Evolutionary conservation across 2,113 vertebrate genomes (phyloP), one percentile per base, ranked within the genome.

Genomic region (Elachura formosa): DNA sequence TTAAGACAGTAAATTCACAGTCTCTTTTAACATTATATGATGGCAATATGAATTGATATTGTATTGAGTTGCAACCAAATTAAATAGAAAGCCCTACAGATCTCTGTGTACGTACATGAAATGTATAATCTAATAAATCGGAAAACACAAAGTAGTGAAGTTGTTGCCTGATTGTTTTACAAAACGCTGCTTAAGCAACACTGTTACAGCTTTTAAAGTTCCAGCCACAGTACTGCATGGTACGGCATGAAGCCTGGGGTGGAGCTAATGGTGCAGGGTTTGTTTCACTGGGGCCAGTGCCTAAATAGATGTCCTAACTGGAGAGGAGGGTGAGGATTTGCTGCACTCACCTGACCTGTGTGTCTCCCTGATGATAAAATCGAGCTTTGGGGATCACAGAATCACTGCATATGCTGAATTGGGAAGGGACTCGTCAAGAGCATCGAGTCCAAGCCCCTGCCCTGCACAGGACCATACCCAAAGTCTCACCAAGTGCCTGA

Each of bases 61-160:
- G 91, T 94, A 49, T 38, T 33, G 38, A 66, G 34, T 38, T 93
- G 54, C 51, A 79, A 54, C 58, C 78, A 67, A 69, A 56, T 69
- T 31, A 72, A 73, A 40, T 1, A 76, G 77, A 43, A 58, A 78
- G 46, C 59, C 54, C 82, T 64, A 34, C 22, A 40, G 25, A 1
- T 55, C 29, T 82, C 85, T 87, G 48, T 95, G 92, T 95, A 91
- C 88, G 73, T 85, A 56, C 3, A 38, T 34, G 25, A 72, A 85
- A 54, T 91, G 75, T 88, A 45, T 83, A 59, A 52, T 29, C 28
- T 82, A 96, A 96, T 96, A 96, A 94, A 96, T 7, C 20, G 14
- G 59, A 76, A 45, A 62, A 56, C 21, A 21, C 31, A 0, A 72
- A 84, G 43, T 14, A 49, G 38, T 10, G 25, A 36, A 49, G 38